These are phyloP conservation scores for Pongo abelii DNA, from an alignment of 2,113 vertebrate species.

Conservation along the genomic window DNA sequence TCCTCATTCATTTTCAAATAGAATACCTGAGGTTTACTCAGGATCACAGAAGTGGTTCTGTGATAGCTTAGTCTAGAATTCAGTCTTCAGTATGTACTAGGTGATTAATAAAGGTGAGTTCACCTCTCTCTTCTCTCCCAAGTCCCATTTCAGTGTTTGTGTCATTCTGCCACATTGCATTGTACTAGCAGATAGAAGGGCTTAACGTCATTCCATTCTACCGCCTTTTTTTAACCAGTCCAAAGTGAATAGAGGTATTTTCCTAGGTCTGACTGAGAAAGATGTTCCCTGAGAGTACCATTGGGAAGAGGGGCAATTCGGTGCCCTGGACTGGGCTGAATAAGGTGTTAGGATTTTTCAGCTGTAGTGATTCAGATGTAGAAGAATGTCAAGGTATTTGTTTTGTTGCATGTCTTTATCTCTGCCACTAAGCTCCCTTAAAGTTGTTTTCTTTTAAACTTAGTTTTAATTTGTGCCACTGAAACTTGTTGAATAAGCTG, in stretches of 20 bases:
- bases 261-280: neutral
- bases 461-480: constrained; percentile 1
- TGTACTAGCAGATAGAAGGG: neutral
- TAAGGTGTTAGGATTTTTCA: neutral
- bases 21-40: neutral
- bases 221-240: neutral
- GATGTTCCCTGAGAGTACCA: neutral
- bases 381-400: constrained; percentile 24
- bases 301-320: neutral
- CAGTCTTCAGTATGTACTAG: neutral
- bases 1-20: neutral
- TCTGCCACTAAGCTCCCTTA: constrained; percentile 16
- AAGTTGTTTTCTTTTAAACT: constrained; percentile 52
- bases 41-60: constrained; percentile 2
- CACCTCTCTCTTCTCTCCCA: neutral
- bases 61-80: neutral
- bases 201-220: neutral
- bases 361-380: neutral
- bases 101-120: neutral
- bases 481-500: constrained; percentile 9
- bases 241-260: neutral
- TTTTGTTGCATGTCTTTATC: constrained; percentile 3
- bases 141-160: neutral
- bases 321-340: neutral
- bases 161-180: neutral